Evolutionary conservation across 2,888 invertebrate species (phyloP), one percentile per base, ranked within the genome.

Genomic region (Nyleta sp.): DNA sequence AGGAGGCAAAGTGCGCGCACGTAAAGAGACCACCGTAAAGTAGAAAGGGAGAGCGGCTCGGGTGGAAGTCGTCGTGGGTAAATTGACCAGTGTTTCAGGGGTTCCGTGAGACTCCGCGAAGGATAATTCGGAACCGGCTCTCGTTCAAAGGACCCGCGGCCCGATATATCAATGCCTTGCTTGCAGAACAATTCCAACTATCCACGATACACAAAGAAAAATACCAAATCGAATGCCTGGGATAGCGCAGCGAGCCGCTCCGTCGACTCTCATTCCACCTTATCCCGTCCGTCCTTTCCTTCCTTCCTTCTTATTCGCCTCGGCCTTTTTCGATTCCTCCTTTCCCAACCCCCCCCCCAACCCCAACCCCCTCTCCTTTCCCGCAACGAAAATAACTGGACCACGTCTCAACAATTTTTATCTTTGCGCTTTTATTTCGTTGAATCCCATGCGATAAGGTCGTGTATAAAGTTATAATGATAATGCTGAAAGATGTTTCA

Each of bases 141-240:
- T 80, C 76, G 70, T 86, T 90, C 90, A 90, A 90, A 90, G 90
- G 90, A 88, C 87, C 90, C 90, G 90, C 90, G 89, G 85, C 83
- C 88, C 90, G 90, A 90, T 90, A 90, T 90, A 90, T 90, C 90
- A 90, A 90, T 90, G 90, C 89, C 87, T 87, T 86, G 89, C 87
- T 90, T 87, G 89, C 88, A 85, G 86, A 90, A 90, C 89, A 90
- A 90, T 90, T 88, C 89, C 81, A 90, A 90, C 90, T 90, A 90
- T 90, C 89, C 86, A 88, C 88, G 89, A 90, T 89, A 89, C 90
- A 90, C 90, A 90, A 90, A 90, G 90, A 90, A 90, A 90, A 90
- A 90, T 90, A 90, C 90, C 90, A 89, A 90, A 90, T 90, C 89
- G 90, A 90, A 90, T 90, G 86, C 90, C 86, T 88, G 87, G 88